A percentile compares a stretch with the other conserved stretches of the same genome.
These are phyloP conservation scores for Tubulanus polymorphus DNA, from an alignment of 2,888 invertebrate genomes.

Conservation along the genomic window DNA sequence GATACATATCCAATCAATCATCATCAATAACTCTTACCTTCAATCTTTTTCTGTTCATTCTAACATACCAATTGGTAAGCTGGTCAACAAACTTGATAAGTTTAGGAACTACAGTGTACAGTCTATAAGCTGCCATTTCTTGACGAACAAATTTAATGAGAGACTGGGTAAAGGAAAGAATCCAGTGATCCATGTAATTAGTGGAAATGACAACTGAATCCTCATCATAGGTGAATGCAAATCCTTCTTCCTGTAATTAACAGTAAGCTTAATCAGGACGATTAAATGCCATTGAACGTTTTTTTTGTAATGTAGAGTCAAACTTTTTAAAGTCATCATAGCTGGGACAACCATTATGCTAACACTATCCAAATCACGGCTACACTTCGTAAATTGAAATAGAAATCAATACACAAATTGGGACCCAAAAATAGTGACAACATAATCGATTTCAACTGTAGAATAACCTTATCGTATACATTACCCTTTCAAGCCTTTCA, in stretches of 20 bases:
- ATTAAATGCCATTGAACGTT: no score
- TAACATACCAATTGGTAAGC: conserved; percentile 97
- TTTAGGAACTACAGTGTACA: conserved; percentile 92
- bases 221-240: conserved; percentile 52
- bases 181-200: conserved; percentile 97
- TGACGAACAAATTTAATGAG: conserved; percentile 79
- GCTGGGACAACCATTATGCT: no score
- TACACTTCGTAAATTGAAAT: not conserved
- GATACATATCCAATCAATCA: no score
- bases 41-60: conserved; percentile 90
- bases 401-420: not conserved
- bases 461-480: conserved; percentile 1
- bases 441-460: not conserved
- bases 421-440: not conserved
- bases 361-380: not conserved
- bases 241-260: conserved; percentile 50
- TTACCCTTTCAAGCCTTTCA: conserved; percentile 68
- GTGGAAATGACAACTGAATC: conserved; percentile 37
- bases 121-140: conserved; percentile 89
- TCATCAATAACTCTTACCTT: no score
- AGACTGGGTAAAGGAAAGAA: conserved; percentile 92
- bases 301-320: no score
- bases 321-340: no score
- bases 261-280: conserved; percentile 7
- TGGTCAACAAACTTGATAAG: conserved; percentile 95